Base-by-base conservation (phyloP, 2,888 invertebrate species). In the Anthophora plumipes region DNA sequence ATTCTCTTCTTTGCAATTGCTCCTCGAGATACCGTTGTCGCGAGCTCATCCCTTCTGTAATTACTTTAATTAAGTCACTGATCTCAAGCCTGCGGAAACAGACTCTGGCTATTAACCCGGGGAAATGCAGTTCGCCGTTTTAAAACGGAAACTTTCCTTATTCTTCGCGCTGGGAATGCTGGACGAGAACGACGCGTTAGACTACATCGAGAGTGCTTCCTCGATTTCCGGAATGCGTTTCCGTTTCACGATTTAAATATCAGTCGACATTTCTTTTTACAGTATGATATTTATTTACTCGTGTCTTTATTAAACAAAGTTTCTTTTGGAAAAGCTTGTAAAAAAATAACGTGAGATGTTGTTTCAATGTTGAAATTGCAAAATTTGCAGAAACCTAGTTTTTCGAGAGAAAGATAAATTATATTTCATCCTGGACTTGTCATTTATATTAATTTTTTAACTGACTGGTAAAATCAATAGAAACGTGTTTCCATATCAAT, bases 1-100 rank as follows among this genome's bases (percentile, higher is more conserved):
- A 73, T 77, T 90, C 89, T 71, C 69, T 85, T 41, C 80, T 82
- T 72, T 74, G 83, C 70, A 85, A 74, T 69, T 74, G 80, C 66
- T 77, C 37, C 61, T 59, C 82, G 31, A 78, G 77, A 37, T 61
- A 66, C 12, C 63, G 59, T 41, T 63, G 77, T 55, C 60, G 64
- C 25, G 77, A 39, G 50, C 77, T 60, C 83, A 84, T 87, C 66
- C 60, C 48, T 46, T 60, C 64, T 46, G 60, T 70, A 82, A 84
- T 87, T 85, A 71, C 59, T 74, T 84, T 84, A 84, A 84, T 86
- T 84, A 81, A 78, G 71, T 80, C 22, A 25, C 55, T 39, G 48
- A 61, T 68, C n/a, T 22, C 50, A 55, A 55, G 17, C 31, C 22
- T 2, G 6, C 17, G 1, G 22, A 50, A 59, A 50, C 59, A 22